phyloP scores from a whole-genome alignment of 2,888 invertebrate species.

The Torymus aiolomorphi region DNA sequence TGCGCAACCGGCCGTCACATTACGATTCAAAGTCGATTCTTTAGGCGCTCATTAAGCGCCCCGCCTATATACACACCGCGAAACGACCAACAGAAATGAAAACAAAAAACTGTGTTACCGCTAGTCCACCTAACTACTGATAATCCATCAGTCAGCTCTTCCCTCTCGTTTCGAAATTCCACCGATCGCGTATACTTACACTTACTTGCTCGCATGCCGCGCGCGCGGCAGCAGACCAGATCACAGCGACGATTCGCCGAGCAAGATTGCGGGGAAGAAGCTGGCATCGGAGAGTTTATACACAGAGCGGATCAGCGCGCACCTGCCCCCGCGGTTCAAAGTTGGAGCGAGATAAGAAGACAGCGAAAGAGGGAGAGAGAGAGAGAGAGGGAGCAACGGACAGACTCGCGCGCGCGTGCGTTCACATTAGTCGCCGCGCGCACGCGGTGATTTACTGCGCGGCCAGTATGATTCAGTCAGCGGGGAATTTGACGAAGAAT shows the following conservation, averaged over 20 bases:
- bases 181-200: too few species aligned
- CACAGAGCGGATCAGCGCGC: constrained; percentile 61
- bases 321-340: constrained; percentile 72
- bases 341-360: constrained; percentile 67
- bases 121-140: too few species aligned
- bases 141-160: too few species aligned
- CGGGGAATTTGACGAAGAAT: constrained; percentile 76
- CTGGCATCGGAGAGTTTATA: not conserved
- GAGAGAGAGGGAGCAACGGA: constrained; percentile 39
- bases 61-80: not conserved
- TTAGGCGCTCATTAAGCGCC: constrained; percentile 39
- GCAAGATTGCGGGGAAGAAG: constrained; percentile 32
- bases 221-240: not conserved
- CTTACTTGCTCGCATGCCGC: not conserved
- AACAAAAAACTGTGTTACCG: too few species aligned
- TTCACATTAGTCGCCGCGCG: constrained; percentile 73
- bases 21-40: constrained; percentile 45
- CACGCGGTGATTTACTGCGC: constrained; percentile 69
- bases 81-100: too few species aligned
- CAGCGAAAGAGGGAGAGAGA: not conserved
- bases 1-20: constrained; percentile 48
- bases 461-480: constrained; percentile 75
- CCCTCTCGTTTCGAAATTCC: too few species aligned
- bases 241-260: not conserved
- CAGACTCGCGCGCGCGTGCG: constrained; percentile 64